Conservation (phyloP, 2,888 invertebrate genomes). For the Cerceris rybyensis region DNA sequence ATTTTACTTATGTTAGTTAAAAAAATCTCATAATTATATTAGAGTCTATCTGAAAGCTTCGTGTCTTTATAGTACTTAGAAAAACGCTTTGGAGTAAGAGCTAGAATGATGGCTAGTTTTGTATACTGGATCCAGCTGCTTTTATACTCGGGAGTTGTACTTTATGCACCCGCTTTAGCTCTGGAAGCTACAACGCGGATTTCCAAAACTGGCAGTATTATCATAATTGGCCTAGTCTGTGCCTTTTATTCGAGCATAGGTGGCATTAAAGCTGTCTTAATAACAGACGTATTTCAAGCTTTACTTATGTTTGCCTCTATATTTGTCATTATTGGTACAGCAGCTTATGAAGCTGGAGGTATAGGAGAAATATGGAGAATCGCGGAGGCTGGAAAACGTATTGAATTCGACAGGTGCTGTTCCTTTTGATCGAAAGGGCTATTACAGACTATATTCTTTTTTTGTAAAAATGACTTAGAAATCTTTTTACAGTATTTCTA, state of each 20-base stretch:
- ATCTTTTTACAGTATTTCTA: conserved; percentile 84
- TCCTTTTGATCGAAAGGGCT: no score
- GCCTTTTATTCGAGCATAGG: conserved; percentile 94
- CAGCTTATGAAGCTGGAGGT: conserved; percentile 87
- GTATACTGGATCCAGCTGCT: conserved; percentile 95
- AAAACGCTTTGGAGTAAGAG: conserved; percentile 89
- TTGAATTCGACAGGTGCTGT: conserved; percentile 87
- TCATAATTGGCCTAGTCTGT: conserved; percentile 89
- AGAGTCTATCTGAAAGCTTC: background rate
- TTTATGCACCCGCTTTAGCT: conserved; percentile 96
- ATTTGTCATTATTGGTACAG: conserved; percentile 90
- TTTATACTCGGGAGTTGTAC: conserved; percentile 94
- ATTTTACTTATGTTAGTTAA: background rate
- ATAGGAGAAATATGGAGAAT: conserved; percentile 87
- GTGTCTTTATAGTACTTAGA: conserved; percentile 89
- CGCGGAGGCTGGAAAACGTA: conserved; percentile 87
- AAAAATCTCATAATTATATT: background rate
- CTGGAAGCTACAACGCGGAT: conserved; percentile 93
- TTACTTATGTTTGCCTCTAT: conserved; percentile 93
- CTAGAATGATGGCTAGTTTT: conserved; percentile 90
- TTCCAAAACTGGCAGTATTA: conserved; percentile 87
- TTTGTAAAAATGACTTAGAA: background rate
- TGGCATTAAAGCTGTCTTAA: conserved; percentile 95
- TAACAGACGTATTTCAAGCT: conserved; percentile 94
- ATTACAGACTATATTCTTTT: background rate